phyloP scores from a whole-genome alignment of 2,797 vertebrate genomes.

The Acanthis flammea region DNA sequence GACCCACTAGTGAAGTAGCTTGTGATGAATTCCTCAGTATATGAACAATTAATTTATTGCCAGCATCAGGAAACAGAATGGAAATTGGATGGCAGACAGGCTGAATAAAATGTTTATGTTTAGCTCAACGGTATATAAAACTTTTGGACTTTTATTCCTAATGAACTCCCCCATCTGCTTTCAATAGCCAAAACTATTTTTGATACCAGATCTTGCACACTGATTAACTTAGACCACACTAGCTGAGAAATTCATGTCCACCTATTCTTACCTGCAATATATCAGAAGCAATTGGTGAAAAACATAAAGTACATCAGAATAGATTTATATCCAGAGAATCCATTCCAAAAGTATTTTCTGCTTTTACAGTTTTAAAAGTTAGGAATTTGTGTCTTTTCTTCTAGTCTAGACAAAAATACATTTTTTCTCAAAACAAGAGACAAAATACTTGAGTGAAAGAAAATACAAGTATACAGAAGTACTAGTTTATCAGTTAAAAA shows the following conservation, averaged over 20 bases:
- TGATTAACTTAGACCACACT: conserved; percentile 10
- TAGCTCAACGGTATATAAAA: neutral
- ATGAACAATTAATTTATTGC: conserved; percentile 49
- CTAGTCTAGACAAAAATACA: neutral
- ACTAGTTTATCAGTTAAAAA: neutral
- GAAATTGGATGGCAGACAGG: neutral
- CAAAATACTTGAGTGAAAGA: neutral
- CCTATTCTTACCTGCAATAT: neutral
- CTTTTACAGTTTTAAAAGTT: neutral
- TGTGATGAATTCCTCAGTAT: neutral
- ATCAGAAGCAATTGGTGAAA: neutral
- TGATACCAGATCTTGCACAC: neutral
- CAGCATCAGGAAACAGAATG: neutral
- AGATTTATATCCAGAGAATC: neutral
- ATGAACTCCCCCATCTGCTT: conserved; percentile 43
- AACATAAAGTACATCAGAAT: neutral
- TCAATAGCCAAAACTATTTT: conserved; percentile 23
- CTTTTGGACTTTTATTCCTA: neutral
- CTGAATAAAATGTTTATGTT: conserved; percentile 7
- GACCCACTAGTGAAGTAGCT: neutral
- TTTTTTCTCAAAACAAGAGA: neutral
- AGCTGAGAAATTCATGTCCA: neutral
- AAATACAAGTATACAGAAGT: neutral
- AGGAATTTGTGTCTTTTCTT: neutral
- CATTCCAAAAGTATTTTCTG: neutral